These are phyloP conservation scores for Gymnarchus niloticus DNA, from an alignment of 2,113 vertebrate species.

Conservation along the genomic window DNA sequence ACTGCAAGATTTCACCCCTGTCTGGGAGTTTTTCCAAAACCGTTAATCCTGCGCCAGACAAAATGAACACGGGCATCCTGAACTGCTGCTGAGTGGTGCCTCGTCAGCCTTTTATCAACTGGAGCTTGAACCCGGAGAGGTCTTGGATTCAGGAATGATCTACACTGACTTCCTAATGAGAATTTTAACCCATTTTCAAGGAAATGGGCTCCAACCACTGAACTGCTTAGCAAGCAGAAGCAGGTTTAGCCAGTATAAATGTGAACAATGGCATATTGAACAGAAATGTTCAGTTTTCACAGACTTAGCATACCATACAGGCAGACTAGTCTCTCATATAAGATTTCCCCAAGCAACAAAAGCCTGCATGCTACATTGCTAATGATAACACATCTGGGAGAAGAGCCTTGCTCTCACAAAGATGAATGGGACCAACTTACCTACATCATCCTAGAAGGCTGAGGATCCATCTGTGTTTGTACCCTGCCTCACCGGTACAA, in stretches of 20 bases:
- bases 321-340: background rate
- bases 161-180: background rate
- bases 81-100: background rate
- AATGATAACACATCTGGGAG: background rate
- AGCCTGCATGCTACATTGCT: background rate
- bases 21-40: constrained; percentile 15
- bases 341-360: background rate
- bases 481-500: background rate
- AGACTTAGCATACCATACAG: background rate
- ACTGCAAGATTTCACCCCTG: background rate
- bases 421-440: background rate
- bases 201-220: background rate
- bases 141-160: background rate
- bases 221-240: background rate
- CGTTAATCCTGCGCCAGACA: constrained; percentile 16
- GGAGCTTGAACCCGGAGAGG: background rate
- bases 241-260: background rate
- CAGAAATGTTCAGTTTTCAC: background rate
- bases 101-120: background rate
- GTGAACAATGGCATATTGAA: background rate
- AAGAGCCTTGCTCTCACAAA: background rate
- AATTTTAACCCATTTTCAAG: background rate
- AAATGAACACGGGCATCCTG: constrained; percentile 3
- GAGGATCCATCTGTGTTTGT: background rate
- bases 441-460: background rate